Evolutionary conservation across 2,797 vertebrate genomes (phyloP), one percentile per base, ranked within the genome.

Genomic region (Myoxocephalus aenaeus): DNA sequence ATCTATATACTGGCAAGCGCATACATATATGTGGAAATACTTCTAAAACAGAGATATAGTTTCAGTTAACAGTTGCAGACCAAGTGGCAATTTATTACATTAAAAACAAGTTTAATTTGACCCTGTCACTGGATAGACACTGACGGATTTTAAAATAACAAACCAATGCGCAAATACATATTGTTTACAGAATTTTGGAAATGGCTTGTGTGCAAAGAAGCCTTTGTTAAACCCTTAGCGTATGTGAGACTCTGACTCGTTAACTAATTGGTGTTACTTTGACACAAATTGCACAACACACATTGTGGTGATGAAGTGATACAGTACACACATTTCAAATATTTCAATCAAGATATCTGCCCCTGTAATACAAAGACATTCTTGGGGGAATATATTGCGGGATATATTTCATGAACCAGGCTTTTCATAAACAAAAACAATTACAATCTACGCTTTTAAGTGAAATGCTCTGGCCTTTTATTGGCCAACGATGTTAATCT

Each of bases 1-100:
- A 0, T 56, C 53, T 65, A 38, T 32, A 42, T 51, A 72, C 25
- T 63, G 63, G 54, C 58, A 64, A 65, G 50, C 44, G 65, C 68
- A 83, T 70, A 70, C 22, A 73, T 15, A 20, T 71, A 59, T 25
- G 36, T 66, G 51, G 73, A 70, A 79, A 64, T 51, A 65, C 64
- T 73, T 58, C 1, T 36, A 34, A 64, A 79, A 48, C 11, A 72
- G 7, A 56, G 48, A 27, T 56, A 54, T 40, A 22, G 9, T 53
- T 54, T 65, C 20, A 72, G 2, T 32, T 46, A 10, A 56, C n/a
- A 38, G 22, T 58, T 62, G 12, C 38, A 27, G 7, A 50, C n/a
- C 10, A 40, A 32, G 11, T 36, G 7, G 20, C 3, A 5, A 54
- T 50, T 27, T 4, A 57, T 70, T 34, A 65, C 27, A 53, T 34